phyloP scores from a whole-genome alignment of 2,797 vertebrate genomes.

The Etheostoma perlongum region DNA sequence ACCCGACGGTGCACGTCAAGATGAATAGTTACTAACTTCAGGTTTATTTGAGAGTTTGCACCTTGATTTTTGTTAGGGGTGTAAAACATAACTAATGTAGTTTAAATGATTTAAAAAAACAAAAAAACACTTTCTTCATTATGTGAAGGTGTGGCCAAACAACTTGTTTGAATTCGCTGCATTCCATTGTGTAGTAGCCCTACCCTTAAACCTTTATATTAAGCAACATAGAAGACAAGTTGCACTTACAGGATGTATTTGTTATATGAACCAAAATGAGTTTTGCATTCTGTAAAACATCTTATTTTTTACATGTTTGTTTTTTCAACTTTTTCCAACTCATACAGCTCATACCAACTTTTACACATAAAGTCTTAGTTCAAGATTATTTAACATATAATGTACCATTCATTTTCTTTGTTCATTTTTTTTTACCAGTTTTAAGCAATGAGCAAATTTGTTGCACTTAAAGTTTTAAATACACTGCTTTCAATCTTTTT shows the following conservation, averaged over 20 bases:
- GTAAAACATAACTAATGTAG: not conserved
- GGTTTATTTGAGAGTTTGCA: not conserved
- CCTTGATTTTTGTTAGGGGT: not conserved
- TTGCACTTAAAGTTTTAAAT: conserved; percentile 28
- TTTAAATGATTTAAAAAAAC: conserved; percentile 16
- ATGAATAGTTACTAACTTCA: not conserved
- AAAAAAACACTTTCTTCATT: conserved; percentile 51
- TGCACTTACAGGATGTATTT: not conserved
- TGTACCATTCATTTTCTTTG: not conserved
- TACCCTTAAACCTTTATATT: conserved; percentile 43
- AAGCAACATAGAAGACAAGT: conserved; percentile 8
- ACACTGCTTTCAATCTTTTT: not conserved
- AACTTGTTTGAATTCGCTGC: conserved; percentile 71
- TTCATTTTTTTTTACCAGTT: not conserved
- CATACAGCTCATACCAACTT: conserved; percentile 14
- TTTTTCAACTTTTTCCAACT: conserved; percentile 21
- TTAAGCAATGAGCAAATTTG: not conserved
- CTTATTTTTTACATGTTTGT: not conserved
- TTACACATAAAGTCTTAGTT: not conserved
- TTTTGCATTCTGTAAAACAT: conserved; percentile 3
- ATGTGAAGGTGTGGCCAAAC: conserved; percentile 64
- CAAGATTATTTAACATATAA: not conserved
- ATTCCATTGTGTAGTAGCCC: conserved; percentile 67
- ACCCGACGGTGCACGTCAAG: not conserved
- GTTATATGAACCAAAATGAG: not conserved